Evolutionary conservation across 2,888 invertebrate species (phyloP), one percentile per base, ranked within the genome.

Genomic region (Pharmacophagus antenor): DNA sequence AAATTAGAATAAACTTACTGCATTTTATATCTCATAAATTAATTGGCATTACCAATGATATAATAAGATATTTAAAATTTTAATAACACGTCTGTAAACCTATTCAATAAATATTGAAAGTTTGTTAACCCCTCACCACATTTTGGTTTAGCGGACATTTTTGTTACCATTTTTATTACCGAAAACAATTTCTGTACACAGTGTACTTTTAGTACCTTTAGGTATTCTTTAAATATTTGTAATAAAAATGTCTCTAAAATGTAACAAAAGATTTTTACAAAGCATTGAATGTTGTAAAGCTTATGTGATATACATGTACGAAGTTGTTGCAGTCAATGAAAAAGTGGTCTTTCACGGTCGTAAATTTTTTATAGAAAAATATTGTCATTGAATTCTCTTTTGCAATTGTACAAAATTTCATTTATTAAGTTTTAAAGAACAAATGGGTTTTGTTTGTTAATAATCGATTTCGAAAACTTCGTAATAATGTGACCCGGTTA

Each of bases 261-360:
- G 17, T 47, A 48, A 55, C 47, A 55, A 55, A 55, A 47, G 55
- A 55, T 55, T 46, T 55, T 37, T 55, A 47, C 22, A 20, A n/a
- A 31, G 17, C 20, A 21, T 23, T n/a, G 42, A 22, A 47, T 37
- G 22, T 47, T 55, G 31, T 47, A 17, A 21, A 55, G 17, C 27
- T 46, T 17, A 44, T 44, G 53, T 23, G 21, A 42, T 23, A 12
- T 42, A 42, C 42, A 42, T 23, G 17, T 42, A 42, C 42, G 42
- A 17, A 1, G 17, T 42, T 17, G 31, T 31, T 15, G 6, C 42
- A 17, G 8, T 17, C 42, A 17, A 42, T 42, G 42, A 42, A 42
- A 17, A 42, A 15, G 31, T 17, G 17, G 17, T 15, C 42, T 42
- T 17, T 42, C 23, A 27, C 23, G 17, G 42, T 42, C 42, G 42